phyloP scores from a whole-genome alignment of 2,113 vertebrate genomes.

The Oceanites oceanicus region DNA sequence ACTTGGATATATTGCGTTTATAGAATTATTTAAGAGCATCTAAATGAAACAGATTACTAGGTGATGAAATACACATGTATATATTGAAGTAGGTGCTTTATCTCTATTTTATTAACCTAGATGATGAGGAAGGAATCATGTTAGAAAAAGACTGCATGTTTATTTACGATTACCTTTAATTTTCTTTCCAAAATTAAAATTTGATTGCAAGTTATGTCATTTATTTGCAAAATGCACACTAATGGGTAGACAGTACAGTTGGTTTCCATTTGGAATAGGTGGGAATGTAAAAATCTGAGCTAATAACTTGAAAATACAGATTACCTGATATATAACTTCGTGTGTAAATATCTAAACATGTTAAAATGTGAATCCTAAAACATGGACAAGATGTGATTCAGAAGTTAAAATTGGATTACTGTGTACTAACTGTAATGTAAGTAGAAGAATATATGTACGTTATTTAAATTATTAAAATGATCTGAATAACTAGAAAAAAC shows the following conservation, averaged over 20 bases:
- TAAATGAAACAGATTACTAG: neutral
- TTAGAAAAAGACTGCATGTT: neutral
- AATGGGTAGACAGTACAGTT: neutral
- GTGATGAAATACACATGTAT: neutral
- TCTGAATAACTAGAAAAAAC: neutral
- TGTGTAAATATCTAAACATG: neutral
- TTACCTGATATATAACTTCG: neutral
- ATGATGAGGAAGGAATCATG: neutral
- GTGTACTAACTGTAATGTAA: neutral
- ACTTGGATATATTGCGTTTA: neutral
- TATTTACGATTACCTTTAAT: neutral
- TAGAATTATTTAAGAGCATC: neutral
- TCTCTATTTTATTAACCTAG: neutral
- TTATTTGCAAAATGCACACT: neutral
- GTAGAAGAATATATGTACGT: neutral
- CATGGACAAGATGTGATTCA: neutral
- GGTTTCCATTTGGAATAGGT: neutral
- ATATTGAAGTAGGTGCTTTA: neutral
- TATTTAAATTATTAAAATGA: slow-evolving; percentile 2
- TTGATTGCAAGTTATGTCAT: neutral
- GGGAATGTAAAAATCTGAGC: neutral
- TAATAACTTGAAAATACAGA: neutral
- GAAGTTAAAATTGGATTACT: neutral
- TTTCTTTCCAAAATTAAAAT: neutral
- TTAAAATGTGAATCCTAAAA: neutral